Evolutionary conservation across 2,797 vertebrate species (phyloP), one percentile per base, ranked within the genome.

Genomic region (Parotocinclus haroldoi): DNA sequence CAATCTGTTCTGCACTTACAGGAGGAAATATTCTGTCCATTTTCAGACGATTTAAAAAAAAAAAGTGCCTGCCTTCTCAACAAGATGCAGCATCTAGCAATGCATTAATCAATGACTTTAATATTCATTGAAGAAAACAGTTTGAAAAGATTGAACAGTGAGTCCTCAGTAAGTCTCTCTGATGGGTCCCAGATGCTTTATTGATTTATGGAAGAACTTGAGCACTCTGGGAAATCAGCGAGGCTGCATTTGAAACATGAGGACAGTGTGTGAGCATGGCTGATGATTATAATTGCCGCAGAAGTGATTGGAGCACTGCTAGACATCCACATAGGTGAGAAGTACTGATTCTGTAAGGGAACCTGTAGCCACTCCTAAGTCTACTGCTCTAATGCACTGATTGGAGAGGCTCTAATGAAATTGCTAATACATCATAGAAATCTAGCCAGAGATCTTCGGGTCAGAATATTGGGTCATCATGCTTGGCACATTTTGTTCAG

Each of bases 201-300:
- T 63, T 64, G 56, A 56, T 69, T 61, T 72, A 48, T 16, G 45
- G 46, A 54, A 39, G 27, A 27, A 14, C 3, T 50, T 54, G 57
- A 54, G 52, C 58, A 69, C 66, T 75, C 19, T 6, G 9, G 36
- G 49, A 67, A 73, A 66, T 73, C 16, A 13, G 51, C 7, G 27
- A 65, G 56, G 58, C 56, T 40, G 60, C 19, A 36, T 70, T 58
- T 65, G 52, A 60, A 46, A 45, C 56, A 50, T 52, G 14, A 70
- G 37, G 57, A 57, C 44, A 40, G 71, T 73, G 76, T 76, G 77
- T 82, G 76, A 82, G 76, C 40, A 38, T 60, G 63, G 76, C 16
- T 27, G 67, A 65, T 85, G 80, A 83, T 84, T 85, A 76, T 81
- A 81, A 85, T 82, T 83, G 77, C 78, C n/a, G 75, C 75, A 78